Conservation (phyloP, 2,888 invertebrate species). For the Phengaris arion region DNA sequence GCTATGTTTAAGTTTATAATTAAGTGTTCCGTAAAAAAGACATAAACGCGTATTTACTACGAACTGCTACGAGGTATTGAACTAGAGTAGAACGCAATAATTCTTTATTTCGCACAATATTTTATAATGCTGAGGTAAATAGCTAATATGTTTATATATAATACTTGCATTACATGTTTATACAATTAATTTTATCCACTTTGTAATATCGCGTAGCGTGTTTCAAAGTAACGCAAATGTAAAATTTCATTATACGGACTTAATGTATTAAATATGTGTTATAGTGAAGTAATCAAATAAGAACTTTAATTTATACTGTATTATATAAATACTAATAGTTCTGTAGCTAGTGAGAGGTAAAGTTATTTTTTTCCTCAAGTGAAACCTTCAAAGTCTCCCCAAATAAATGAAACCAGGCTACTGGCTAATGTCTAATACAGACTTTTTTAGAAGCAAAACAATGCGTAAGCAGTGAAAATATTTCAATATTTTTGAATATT, state of each 20-base stretch:
- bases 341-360: not conserved
- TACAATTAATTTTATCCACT: not conserved
- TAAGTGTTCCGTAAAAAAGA: conserved; percentile 1
- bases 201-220: not conserved
- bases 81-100: not conserved
- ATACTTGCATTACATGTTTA: not conserved
- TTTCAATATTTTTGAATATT: too few relatives aligned
- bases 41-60: conserved; percentile 10
- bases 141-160: not conserved
- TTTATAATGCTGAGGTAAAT: not conserved
- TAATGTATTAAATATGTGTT: too few relatives aligned
- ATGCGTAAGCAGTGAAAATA: too few relatives aligned
- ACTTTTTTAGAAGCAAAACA: too few relatives aligned
- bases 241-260: too few relatives aligned
- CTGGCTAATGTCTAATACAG: too few relatives aligned
- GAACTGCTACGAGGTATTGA: not conserved
- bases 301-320: not conserved
- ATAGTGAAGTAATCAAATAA: not conserved
- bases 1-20: conserved; percentile 31
- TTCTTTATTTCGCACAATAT: not conserved
- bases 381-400: not conserved
- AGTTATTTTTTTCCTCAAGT: not conserved
- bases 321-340: too few relatives aligned
- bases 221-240: too few relatives aligned
- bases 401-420: too few relatives aligned